These are phyloP conservation scores for Gallirallus australis DNA, from an alignment of 2,797 vertebrate genomes.

Conservation along the genomic window DNA sequence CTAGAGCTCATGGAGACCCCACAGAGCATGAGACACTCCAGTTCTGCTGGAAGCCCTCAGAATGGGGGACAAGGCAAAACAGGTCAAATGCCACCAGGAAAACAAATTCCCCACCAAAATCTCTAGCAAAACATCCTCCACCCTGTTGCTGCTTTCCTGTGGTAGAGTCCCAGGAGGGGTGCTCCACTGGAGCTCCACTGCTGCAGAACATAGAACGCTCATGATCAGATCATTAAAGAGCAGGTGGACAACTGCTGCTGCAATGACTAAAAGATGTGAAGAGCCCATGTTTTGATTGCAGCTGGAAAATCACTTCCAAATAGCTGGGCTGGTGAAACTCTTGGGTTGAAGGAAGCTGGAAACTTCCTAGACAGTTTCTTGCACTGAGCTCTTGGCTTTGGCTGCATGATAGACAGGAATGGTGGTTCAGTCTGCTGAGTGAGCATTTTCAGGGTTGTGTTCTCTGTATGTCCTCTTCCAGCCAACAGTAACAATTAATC, in stretches of 20 bases:
- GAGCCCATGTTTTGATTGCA: background rate
- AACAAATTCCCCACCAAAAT: background rate
- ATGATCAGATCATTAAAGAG: background rate
- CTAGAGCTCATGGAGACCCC: background rate
- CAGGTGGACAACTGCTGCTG: background rate
- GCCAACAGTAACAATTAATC: background rate
- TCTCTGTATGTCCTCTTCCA: background rate
- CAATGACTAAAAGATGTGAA: background rate
- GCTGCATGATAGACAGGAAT: rapidly evolving
- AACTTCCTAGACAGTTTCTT: background rate
- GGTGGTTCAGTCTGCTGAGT: background rate
- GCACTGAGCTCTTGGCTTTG: background rate
- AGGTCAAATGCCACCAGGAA: background rate
- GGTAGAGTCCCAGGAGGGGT: rapidly evolving
- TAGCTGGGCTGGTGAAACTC: background rate
- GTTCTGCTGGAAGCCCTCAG: background rate
- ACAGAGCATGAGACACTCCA: background rate
- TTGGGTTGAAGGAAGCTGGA: background rate
- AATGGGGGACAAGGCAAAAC: background rate
- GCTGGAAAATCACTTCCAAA: background rate
- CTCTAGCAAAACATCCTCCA: background rate
- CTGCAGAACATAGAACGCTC: rapidly evolving
- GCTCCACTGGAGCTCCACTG: background rate
- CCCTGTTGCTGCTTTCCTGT: background rate
- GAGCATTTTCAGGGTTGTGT: background rate